phyloP scores from a whole-genome alignment of 2,797 vertebrate species.

The Lithobates sylvaticus region DNA sequence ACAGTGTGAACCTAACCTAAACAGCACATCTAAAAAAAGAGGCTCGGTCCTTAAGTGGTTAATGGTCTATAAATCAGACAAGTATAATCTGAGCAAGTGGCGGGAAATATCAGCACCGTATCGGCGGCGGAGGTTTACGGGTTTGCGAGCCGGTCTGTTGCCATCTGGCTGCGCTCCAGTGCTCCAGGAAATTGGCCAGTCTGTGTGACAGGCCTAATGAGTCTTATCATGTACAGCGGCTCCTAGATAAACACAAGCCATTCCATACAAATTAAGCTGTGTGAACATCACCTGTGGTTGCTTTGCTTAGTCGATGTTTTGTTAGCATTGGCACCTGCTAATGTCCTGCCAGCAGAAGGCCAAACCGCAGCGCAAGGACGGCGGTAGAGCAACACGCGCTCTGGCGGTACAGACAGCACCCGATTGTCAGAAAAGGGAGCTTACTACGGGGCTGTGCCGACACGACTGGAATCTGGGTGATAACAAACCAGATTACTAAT shows the following conservation, averaged over 20 bases:
- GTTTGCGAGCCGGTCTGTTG: slow-evolving; percentile 1
- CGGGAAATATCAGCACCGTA: too few species aligned
- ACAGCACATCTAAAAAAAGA: too few species aligned
- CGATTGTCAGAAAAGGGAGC: not conserved
- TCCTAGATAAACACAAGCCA: slow-evolving; percentile 47
- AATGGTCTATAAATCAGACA: too few species aligned
- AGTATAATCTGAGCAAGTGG: too few species aligned
- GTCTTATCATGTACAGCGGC: slow-evolving; percentile 43
- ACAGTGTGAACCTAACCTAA: too few species aligned
- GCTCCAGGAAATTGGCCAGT: slow-evolving; percentile 49
- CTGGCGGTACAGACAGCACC: not conserved
- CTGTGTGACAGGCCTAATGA: slow-evolving; percentile 47
- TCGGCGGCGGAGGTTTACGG: not conserved
- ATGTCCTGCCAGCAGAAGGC: not conserved
- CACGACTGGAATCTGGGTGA: too few species aligned
- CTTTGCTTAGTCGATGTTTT: slow-evolving; percentile 14
- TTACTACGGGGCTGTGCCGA: too few species aligned
- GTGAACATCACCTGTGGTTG: not conserved
- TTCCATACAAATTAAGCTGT: not conserved
- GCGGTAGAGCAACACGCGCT: not conserved
- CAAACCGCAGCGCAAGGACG: too few species aligned
- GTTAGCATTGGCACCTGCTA: not conserved
- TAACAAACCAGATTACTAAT: too few species aligned
- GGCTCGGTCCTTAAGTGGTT: too few species aligned
- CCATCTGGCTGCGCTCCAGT: slow-evolving; percentile 30